Base-by-base conservation (phyloP, 2,113 vertebrate species). In the Otis tarda region DNA sequence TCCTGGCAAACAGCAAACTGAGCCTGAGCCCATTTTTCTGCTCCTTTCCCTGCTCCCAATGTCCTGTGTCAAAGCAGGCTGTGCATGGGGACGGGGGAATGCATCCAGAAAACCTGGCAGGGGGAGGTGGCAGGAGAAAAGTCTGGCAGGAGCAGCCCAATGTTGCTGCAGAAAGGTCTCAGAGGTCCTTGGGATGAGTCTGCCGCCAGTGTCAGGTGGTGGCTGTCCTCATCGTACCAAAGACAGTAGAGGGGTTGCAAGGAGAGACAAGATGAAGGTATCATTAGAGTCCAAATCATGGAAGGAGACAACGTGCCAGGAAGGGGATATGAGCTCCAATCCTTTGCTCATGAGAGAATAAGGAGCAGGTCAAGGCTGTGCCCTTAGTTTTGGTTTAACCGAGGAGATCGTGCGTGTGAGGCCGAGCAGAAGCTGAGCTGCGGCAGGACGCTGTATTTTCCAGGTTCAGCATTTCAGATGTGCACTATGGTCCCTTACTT, bases 171-270 rank as follows among this genome's bases (percentile, higher is more conserved):
- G 47, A 23, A 53, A n/a, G 15, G 16, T 28, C 41, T 59, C 0
- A 0, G 53, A 52, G 14, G 25, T 7, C 3, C 31, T 12, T 6
- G 10, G 18, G 45, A 12, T 18, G 49, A 37, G 14, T 4, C 8
- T 39, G 35, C 52, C 53, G 41, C 24, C 41, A 4, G n/a, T 16
- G 33, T 5, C 41, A 43, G 60, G 1, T 2, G 17, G 25, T 74
- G 53, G 24, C 18, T 31, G n/a, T n/a, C 53, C 33, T 64, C 16
- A 0, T 4, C 39, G 41, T 75, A 49, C 15, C 28, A 5, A 17
- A 18, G 0, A 1, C 27, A 39, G 43, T 3, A 41, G 35, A 41
- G 20, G 8, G 12, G 10, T 28, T 70, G 5, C 49, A 20, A 15
- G 55, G 37, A 64, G 16, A 73, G 43, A 22, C n/a, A 21, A 49